Evolutionary conservation across 2,113 vertebrate species (phyloP).

Genomic region (Toxotes chatareus): DNA sequence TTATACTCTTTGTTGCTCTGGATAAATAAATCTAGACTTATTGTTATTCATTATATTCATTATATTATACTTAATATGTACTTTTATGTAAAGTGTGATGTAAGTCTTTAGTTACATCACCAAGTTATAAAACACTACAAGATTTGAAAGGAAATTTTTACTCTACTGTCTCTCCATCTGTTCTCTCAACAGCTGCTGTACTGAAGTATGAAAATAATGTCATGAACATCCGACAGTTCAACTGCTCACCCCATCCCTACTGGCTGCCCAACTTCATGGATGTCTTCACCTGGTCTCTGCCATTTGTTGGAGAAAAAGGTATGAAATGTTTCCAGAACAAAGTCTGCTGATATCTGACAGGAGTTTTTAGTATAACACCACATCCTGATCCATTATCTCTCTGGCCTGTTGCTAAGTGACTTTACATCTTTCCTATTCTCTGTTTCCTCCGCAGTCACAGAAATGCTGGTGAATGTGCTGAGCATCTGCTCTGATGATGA

Average conservation of each 20-base stretch:
- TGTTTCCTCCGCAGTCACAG: conserved; percentile 81
- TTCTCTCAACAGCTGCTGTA: conserved; percentile 82
- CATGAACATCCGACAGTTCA: conserved; percentile 90
- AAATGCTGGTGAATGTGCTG: conserved; percentile 89
- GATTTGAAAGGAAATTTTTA: background rate
- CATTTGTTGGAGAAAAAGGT: conserved; percentile 89
- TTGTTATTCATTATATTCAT: background rate
- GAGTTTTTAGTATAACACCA: background rate
- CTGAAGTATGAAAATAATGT: conserved; percentile 90
- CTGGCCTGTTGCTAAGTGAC: background rate
- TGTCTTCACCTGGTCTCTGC: conserved; percentile 90
- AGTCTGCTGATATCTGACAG: background rate
- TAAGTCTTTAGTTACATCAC: background rate
- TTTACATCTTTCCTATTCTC: background rate
- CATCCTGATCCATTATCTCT: background rate
- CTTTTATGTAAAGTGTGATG: background rate
- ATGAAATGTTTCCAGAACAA: background rate
- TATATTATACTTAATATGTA: background rate
- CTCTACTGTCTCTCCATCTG: conserved; percentile 5
- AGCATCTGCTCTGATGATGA: conserved; percentile 89
- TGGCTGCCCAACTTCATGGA: conserved; percentile 91
- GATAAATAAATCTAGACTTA: background rate
- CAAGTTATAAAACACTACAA: no score
- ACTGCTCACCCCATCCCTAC: conserved; percentile 89
- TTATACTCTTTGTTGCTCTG: no score